A percentile compares a stretch with the other conserved stretches of the same genome.
Conservation (phyloP, 2,888 invertebrate species). For the Amphimallon solstitiale region DNA sequence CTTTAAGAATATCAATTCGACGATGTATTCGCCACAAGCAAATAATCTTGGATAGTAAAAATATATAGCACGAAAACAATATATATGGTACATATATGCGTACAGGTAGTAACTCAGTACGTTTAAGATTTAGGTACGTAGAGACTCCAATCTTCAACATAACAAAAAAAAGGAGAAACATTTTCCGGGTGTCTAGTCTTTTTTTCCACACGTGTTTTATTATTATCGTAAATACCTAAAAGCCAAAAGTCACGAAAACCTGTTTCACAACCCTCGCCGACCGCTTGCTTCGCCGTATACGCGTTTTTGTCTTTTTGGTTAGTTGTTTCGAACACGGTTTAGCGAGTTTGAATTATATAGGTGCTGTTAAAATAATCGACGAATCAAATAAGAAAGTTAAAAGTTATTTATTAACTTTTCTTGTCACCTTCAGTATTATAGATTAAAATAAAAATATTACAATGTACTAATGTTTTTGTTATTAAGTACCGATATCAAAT, state of each 20-base stretch:
- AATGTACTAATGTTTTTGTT: too few relatives aligned
- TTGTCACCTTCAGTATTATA: too few relatives aligned
- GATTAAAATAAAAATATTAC: too few relatives aligned
- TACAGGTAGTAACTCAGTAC: not conserved
- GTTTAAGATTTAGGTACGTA: constrained; percentile 10
- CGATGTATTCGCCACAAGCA: not conserved
- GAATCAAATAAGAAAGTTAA: too few relatives aligned
- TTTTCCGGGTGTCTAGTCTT: constrained; percentile 45
- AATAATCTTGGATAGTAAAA: constrained; percentile 13
- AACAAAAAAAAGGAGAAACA: constrained; percentile 21
- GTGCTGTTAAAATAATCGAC: constrained; percentile 6
- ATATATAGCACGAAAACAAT: not conserved
- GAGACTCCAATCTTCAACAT: constrained; percentile 11
- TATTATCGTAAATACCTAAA: constrained; percentile 45
- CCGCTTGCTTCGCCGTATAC: constrained; percentile 20
- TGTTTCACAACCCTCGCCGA: constrained; percentile 45
- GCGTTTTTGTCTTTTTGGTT: constrained; percentile 24
- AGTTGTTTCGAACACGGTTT: constrained; percentile 25
- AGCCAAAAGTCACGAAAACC: constrained; percentile 43
- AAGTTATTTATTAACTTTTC: too few relatives aligned
- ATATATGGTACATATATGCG: constrained; percentile 2
- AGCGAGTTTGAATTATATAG: constrained; percentile 11
- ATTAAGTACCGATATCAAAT: too few relatives aligned
- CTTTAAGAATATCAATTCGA: constrained; percentile 15
- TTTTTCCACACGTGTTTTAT: constrained; percentile 40